Percentiles rank a stretch among this genome's conserved stretches.
Evolutionary conservation across 2,797 vertebrate species (phyloP).

Genomic region (Gallinago nigripennis): DNA sequence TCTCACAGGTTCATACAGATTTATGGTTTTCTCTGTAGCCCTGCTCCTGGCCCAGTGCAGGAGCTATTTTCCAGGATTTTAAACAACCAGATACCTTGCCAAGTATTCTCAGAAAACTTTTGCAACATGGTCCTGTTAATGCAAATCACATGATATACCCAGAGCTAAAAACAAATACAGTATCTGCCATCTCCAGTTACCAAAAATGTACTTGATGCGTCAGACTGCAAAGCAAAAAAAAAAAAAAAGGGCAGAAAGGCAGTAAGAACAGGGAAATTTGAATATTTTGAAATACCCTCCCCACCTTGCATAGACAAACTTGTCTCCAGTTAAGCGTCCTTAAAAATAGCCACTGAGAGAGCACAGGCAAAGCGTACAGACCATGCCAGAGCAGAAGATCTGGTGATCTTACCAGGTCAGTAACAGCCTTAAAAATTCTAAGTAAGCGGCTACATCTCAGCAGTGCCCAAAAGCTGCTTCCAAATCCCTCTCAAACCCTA

Average conservation of each 20-base stretch:
- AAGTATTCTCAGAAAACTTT: not conserved
- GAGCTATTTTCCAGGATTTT: not conserved
- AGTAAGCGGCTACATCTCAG: not conserved
- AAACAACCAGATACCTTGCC: not conserved
- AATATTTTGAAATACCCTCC: not conserved
- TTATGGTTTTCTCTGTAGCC: not conserved
- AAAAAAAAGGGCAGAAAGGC: not conserved
- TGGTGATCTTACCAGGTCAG: not conserved
- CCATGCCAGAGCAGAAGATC: not conserved
- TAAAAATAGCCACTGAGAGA: not conserved
- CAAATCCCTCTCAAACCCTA: not conserved
- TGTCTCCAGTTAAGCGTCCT: not conserved
- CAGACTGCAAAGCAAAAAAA: slow-evolving; percentile 22
- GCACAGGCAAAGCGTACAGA: not conserved
- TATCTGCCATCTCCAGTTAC: not conserved
- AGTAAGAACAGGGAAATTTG: not conserved
- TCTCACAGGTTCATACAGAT: not conserved
- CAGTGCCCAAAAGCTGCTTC: not conserved
- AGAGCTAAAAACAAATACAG: not conserved
- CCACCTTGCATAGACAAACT: not conserved
- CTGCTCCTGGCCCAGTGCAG: not conserved
- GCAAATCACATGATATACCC: not conserved
- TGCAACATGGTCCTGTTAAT: not conserved
- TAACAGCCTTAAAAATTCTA: rapidly evolving
- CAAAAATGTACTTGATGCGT: not conserved